A percentile compares a stretch with the other conserved stretches of the same genome.
phyloP scores from a whole-genome alignment of 2,113 vertebrate genomes.

The Macquaria australasica region DNA sequence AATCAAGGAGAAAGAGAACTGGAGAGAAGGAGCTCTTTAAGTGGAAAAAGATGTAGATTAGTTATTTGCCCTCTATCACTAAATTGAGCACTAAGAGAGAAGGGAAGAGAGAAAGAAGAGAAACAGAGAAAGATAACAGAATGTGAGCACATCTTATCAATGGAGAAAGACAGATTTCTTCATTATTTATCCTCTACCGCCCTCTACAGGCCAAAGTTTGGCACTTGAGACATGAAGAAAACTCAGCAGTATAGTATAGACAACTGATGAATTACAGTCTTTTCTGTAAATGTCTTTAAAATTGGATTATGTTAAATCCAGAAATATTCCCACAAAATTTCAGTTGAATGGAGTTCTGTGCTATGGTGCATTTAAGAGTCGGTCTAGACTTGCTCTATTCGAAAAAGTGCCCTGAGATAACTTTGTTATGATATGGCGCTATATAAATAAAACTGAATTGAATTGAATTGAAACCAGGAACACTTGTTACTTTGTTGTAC shows the following conservation, averaged over 20 bases:
- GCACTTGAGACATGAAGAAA: not conserved
- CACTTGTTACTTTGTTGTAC: not conserved
- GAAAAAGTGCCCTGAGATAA: too few species aligned
- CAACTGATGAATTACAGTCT: slow-evolving; percentile 74
- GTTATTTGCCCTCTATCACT: not conserved
- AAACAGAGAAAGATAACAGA: not conserved
- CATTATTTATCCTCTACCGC: slow-evolving; percentile 15
- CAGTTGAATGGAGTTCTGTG: not conserved
- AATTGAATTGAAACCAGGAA: not conserved
- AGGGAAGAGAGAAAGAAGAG: not conserved
- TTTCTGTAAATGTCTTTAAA: not conserved
- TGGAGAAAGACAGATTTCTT: not conserved
- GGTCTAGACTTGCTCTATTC: too few species aligned
- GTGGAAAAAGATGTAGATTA: not conserved
- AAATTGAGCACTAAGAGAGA: not conserved
- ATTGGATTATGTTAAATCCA: not conserved
- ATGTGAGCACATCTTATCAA: too few species aligned
- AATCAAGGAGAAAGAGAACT: not conserved
- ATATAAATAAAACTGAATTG: too few species aligned
- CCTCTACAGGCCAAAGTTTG: slow-evolving; percentile 23
- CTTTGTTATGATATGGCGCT: too few species aligned
- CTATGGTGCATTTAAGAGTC: not conserved
- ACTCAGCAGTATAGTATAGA: not conserved
- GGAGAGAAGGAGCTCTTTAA: not conserved
- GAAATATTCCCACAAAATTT: not conserved